Percentiles rank a stretch among this genome's conserved stretches.
phyloP scores from a whole-genome alignment of 2,797 vertebrate species.

The Leucoraja ocellata region DNA sequence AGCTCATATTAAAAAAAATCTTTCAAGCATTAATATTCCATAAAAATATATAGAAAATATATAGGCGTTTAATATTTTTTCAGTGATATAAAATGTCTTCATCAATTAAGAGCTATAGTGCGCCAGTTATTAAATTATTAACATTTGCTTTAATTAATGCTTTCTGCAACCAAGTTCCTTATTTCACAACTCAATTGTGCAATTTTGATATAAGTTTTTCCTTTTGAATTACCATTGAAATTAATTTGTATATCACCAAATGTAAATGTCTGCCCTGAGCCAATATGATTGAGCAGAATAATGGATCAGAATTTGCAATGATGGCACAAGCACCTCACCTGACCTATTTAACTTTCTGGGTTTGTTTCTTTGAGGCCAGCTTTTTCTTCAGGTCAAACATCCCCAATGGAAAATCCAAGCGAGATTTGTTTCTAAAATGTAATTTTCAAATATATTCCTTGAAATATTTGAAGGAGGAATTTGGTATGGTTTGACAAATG shows the following conservation, averaged over 20 bases:
- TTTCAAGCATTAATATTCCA: constrained; percentile 4
- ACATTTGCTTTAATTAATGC: constrained; percentile 23
- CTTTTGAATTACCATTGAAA: not conserved
- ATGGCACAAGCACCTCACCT: no score
- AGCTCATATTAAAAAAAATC: not conserved
- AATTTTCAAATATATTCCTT: not conserved
- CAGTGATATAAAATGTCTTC: not conserved
- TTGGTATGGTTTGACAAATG: not conserved
- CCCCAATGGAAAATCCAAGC: no score
- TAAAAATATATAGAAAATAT: not conserved
- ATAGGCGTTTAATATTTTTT: not conserved
- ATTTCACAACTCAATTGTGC: not conserved
- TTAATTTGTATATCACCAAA: not conserved
- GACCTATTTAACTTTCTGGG: no score
- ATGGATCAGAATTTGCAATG: not conserved
- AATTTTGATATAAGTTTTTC: not conserved
- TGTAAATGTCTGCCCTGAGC: not conserved
- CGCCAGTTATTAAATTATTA: not conserved
- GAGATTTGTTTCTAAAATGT: no score
- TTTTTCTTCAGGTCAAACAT: no score
- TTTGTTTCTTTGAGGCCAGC: no score
- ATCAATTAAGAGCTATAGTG: no score
- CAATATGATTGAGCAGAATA: not conserved
- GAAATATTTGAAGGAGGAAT: not conserved
- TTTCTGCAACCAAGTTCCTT: not conserved